Evolutionary conservation across 1,140 invertebrate species (phyloP), one percentile per base, ranked within the genome.

Genomic region (Diuraphis noxia): DNA sequence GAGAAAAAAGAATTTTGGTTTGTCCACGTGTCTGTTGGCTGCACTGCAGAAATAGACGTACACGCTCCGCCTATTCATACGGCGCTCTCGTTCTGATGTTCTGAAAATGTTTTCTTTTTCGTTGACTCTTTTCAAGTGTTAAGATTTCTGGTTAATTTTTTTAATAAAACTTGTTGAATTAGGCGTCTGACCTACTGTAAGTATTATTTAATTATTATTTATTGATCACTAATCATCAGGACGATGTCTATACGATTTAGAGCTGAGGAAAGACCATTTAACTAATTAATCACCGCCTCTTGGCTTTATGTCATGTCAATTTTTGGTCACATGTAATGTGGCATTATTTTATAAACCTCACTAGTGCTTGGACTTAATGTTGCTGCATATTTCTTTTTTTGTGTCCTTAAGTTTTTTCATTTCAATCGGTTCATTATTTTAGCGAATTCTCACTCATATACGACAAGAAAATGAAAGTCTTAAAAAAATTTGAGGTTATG

Each of bases 31-130:
- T 77, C 0, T 30, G 34, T 52, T 91, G 46, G n/a, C 19, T 30
- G 23, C 89, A 91, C 89, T 91, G 89, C 40, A 1, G 30, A 1
- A 4, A 40, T 79, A 34, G 34, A 91, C 25, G 89, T 82, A 13
- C 34, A 82, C 4, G 89, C 89, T 7, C 89, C 89, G 43, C 89
- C 89, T 52, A 49, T 91, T 91, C 89, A 91, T 77, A 77, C 89
- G 89, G 89, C 89, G 41, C 36, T 52, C 89, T 49, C 38, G 23
- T 52, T 81, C 43, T 81, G n/a, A 1, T n/a, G n/a, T n/a, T n/a
- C n/a, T n/a, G n/a, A 88, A 52, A 91, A 91, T 91, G 77, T n/a
- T 46, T n/a, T 81, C 89, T 82, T 91, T 91, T 81, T 82, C 43
- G 43, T 38, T 52, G 41, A 46, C 30, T 77, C 40, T 43, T 43